Percentiles rank a stretch among this genome's conserved stretches.
phyloP scores from a whole-genome alignment of 2,113 vertebrate species.

The Seriola dumerili region DNA sequence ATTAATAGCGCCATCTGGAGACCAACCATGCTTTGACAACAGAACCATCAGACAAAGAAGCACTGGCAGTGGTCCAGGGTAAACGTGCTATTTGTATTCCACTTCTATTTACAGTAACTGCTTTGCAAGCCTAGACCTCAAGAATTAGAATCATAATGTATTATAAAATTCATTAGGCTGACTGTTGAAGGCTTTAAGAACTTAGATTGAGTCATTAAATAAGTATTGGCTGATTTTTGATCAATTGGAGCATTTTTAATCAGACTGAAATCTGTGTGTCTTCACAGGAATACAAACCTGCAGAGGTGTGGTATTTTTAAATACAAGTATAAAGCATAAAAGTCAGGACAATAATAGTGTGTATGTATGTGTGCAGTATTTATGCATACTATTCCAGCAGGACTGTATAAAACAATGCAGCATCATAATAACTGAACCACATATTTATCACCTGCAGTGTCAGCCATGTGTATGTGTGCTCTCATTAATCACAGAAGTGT shows the following conservation, averaged over 20 bases:
- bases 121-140: background rate
- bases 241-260: slow-evolving; percentile 2
- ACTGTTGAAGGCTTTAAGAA: background rate
- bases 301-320: background rate
- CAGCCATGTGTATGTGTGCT: slow-evolving; percentile 6
- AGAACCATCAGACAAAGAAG: background rate
- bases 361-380: slow-evolving; percentile 23
- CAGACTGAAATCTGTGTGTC: background rate
- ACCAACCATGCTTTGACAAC: background rate
- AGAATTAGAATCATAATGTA: background rate
- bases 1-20: background rate
- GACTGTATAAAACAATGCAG: slow-evolving; percentile 70
- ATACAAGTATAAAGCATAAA: slow-evolving; percentile 1
- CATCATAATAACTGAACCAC: slow-evolving; percentile 58
- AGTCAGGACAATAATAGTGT: background rate
- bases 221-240: background rate
- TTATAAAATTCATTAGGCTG: background rate
- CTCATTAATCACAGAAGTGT: slow-evolving; percentile 69
- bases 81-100: background rate
- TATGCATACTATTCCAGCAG: slow-evolving; percentile 56
- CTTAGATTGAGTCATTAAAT: background rate
- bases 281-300: slow-evolving; percentile 16
- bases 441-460: slow-evolving; percentile 69
- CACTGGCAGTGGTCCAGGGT: too few relatives aligned
- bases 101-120: background rate